Base-by-base conservation (phyloP, 2,113 vertebrate genomes). In the Dicaeum eximium region DNA sequence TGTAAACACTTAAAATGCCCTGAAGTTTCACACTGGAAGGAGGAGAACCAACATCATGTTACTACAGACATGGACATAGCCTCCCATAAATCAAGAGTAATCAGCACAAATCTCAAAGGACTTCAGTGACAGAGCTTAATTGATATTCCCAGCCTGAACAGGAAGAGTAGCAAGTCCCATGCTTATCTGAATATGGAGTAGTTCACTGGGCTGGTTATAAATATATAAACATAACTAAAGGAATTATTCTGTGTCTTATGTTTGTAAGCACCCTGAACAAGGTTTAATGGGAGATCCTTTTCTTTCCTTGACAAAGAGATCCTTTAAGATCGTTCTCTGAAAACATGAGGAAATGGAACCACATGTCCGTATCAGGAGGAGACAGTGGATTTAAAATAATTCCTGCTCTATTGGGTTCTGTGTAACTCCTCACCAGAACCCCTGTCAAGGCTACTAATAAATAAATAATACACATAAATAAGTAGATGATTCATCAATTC, bases 391-490 rank as follows among this genome's bases (percentile, higher is more conserved):
- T 94, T 73, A 92, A 89, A 88, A 84, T 57, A 35, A 86, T 70
- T 85, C 58, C 83, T 84, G 71, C 38, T 72, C 50, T 66, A 40
- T 0, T 48, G 38, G 47, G 40, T 88, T 95, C 90, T 82, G 48
- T 33, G 53, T 90, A 86, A 90, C 16, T 67, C 78, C 58, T 88
- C 69, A 88, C 40, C 61, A 91, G 88, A 82, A 91, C 47, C 57
- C 81, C 90, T 77, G 50, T 50, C 67, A 86, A 93, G 65, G 77
- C 70, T 95, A 95, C 73, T 92, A 97, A 97, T 97, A 97, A 97
- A 97, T 97, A 97, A 97, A 87, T 90, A 74, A 96, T 51, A 69
- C 53, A 95, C 70, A 95, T 93, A 97, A 97, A 96, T 90, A 96
- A 92, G 73, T 42, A 50, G 18, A 81, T 80, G 42, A 86, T 90